Conservation (phyloP, 2,888 invertebrate species). For the Pemphredon lugubris region DNA sequence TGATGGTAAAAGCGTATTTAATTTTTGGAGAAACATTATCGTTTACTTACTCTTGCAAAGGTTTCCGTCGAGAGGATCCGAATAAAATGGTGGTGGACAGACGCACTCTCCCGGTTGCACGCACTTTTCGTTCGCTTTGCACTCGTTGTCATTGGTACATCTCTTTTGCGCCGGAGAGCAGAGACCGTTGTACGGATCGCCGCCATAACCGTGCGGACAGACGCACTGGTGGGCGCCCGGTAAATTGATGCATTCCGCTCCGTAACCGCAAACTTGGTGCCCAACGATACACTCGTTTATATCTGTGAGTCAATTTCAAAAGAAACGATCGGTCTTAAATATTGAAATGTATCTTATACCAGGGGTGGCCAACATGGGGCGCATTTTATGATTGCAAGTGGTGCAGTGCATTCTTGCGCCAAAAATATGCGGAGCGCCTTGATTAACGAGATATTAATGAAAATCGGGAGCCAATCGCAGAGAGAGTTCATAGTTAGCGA, state of each 20-base stretch:
- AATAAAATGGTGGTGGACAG: conserved; percentile 94
- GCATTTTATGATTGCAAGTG: no score
- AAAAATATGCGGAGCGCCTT: no score
- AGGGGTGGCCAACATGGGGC: no score
- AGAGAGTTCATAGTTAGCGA: no score
- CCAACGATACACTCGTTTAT: conserved; percentile 92
- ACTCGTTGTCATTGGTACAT: conserved; percentile 92
- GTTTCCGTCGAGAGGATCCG: conserved; percentile 90
- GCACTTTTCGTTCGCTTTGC: conserved; percentile 93
- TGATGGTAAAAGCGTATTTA: no score
- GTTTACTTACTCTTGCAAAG: conserved; percentile 89
- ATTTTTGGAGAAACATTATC: not conserved
- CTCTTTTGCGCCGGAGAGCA: conserved; percentile 92
- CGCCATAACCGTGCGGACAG: conserved; percentile 91
- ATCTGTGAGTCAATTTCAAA: conserved; percentile 80
- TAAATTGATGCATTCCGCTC: conserved; percentile 92
- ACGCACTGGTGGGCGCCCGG: conserved; percentile 90
- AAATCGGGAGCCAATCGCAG: no score
- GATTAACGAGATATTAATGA: no score
- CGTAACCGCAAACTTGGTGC: conserved; percentile 90
- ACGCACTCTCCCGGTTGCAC: conserved; percentile 95
- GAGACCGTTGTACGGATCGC: conserved; percentile 90
- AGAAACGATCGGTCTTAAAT: no score
- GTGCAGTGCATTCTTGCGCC: no score
- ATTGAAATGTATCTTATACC: no score